Evolutionary conservation across 2,113 vertebrate species (phyloP), one percentile per base, ranked within the genome.

Genomic region (Myotis brandtii): DNA sequence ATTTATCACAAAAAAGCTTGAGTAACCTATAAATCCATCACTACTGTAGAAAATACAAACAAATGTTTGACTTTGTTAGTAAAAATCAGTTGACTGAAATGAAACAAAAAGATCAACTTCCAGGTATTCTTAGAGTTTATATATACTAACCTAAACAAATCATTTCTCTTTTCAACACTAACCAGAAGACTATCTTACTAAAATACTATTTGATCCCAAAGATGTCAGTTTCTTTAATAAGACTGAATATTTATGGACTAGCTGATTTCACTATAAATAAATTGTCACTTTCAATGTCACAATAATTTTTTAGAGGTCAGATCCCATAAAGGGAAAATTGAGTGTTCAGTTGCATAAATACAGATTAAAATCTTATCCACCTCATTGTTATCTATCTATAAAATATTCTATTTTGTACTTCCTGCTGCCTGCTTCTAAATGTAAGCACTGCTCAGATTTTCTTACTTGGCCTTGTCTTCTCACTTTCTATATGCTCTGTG

Each of bases 21-120:
- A 89, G 62, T 90, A 91, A 56, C 32, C 75, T 91, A 1, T 94
- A 96, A 94, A 94, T 91, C 17, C 6, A 73, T 91, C 10, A 85
- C 30, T 88, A n/a, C 13, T 87, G 1, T 77, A 93, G 32, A 52
- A 94, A 88, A 85, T 91, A 89, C n/a, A 81, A 43, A 83, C 9
- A 82, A 66, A 67, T 82, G 4, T 87, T 95, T 92, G 9, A 93
- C 48, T 94, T 89, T 75, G 48, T 88, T 90, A 91, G 9, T 81
- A 95, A 81, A 85, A 95, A 81, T 95, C 46, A 96, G 56, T 82
- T 88, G 95, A 34, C 69, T 83, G 59, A 88, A 91, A 72, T 81
- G 23, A 92, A 86, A 85, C 20, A 34, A 59, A 46, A 77, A 43
- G 46, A 66, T 37, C 30, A 67, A 52, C 46, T 94, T 95, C 17